Evolutionary conservation across 2,888 invertebrate species (phyloP).

Genomic region (Phania funesta): DNA sequence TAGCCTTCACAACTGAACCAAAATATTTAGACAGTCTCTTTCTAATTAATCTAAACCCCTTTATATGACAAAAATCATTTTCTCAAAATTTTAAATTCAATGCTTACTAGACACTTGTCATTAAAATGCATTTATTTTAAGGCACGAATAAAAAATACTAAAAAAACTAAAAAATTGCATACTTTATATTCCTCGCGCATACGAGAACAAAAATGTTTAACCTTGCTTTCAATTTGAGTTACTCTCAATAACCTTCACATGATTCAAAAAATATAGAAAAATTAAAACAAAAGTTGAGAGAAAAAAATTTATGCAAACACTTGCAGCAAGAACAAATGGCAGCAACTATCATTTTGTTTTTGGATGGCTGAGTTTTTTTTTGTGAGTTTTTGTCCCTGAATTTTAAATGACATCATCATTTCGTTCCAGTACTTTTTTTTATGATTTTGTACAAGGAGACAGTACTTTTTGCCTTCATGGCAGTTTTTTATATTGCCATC

Average conservation of each 20-base stretch:
- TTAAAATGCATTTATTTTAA: conserved; percentile 8
- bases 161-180: neutral
- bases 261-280: conserved; percentile 51
- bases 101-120: conserved; percentile 26
- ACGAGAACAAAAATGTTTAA: conserved; percentile 42
- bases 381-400: conserved; percentile 25
- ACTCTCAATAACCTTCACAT: conserved; percentile 55
- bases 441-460: neutral
- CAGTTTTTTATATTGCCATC: neutral
- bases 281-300: conserved; percentile 28
- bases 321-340: conserved; percentile 18
- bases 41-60: neutral
- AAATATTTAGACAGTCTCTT: too few relatives aligned
- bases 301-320: conserved; percentile 30
- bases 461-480: neutral
- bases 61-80: neutral
- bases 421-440: neutral
- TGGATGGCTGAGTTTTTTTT: neutral
- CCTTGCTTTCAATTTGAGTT: conserved; percentile 51
- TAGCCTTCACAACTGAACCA: too few relatives aligned
- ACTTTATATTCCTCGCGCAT: conserved; percentile 11
- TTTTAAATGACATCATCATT: conserved; percentile 51
- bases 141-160: neutral
- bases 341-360: neutral
- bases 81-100: neutral